A percentile compares a stretch with the other conserved stretches of the same genome.
Evolutionary conservation across 2,888 invertebrate genomes (phyloP).

Genomic region (Herminia tarsipennalis): DNA sequence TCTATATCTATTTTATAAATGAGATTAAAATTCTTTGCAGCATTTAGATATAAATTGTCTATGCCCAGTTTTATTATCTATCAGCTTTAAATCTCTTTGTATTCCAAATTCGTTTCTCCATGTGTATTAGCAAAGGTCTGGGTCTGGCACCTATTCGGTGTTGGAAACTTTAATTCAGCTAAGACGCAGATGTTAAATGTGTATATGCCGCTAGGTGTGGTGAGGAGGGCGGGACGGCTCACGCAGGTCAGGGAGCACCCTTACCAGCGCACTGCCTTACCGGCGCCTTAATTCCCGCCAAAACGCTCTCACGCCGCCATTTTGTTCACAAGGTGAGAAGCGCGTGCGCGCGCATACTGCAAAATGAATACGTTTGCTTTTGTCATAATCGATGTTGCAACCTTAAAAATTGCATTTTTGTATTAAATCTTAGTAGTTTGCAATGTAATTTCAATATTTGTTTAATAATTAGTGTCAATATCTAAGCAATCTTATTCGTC

Average conservation of each 20-base stretch:
- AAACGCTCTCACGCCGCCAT: conserved; percentile 82
- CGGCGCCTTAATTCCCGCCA: conserved; percentile 89
- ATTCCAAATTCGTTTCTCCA: conserved; percentile 43
- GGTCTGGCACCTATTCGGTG: conserved; percentile 43
- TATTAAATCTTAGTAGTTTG: conserved; percentile 27
- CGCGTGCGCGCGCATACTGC: conserved; percentile 71
- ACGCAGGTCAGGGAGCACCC: conserved; percentile 98
- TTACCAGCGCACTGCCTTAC: conserved; percentile 95
- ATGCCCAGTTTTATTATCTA: conserved; percentile 34
- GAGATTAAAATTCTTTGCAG: conserved; percentile 75
- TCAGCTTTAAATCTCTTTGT: conserved; percentile 46
- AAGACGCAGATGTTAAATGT: conserved; percentile 75
- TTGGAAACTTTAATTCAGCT: conserved; percentile 59
- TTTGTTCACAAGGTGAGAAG: conserved; percentile 85
- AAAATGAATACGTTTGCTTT: conserved; percentile 68
- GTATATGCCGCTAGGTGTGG: conserved; percentile 90
- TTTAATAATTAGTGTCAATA: conserved; percentile 1
- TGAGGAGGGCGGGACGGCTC: conserved; percentile 93
- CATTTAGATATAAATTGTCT: conserved; percentile 63
- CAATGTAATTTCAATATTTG: conserved; percentile 32
- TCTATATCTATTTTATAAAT: conserved; percentile 55
- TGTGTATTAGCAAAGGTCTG: conserved; percentile 43
- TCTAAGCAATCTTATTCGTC: conserved; percentile 66
- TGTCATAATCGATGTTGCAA: conserved; percentile 40
- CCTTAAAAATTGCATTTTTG: conserved; percentile 26